Evolutionary conservation across 2,888 invertebrate species (phyloP), one percentile per base, ranked within the genome.

Genomic region (Drosophila fungiperda): DNA sequence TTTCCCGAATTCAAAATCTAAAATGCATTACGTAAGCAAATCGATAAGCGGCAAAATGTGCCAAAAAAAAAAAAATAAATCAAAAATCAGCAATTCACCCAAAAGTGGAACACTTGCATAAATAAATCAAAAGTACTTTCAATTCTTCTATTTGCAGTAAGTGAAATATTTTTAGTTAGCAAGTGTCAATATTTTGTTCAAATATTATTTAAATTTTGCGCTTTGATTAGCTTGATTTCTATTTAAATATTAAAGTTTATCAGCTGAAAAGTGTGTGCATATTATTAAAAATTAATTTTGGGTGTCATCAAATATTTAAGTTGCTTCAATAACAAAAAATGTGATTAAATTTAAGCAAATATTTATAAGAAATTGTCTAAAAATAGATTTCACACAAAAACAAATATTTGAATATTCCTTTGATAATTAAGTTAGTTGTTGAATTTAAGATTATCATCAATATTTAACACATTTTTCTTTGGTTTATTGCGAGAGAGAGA

Each of bases 11-110:
- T 0, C n/a, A 26, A 62, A 70, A 87, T 87, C 79, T 73, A 73
- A 83, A 83, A 83, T 89, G 87, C 75, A 89, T 83, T 74, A 72
- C 78, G 33, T 54, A 70, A 67, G 73, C 63, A 71, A 26, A 66
- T 79, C 67, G 55, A 66, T 73, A 36, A 60, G 59, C 48, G 65
- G 17, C 26, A 40, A 62, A 62, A 53, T 33, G 5, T 17, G 36
- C 42, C 52, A 33, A 33, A 50, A 42, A 26, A 2, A 67, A 55
- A 52, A 54, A 61, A 23, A 6, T 38, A 26, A 42, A n/a, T 54
- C 20, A 60, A 63, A 52, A 45, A 23, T 45, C 45, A 45, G 45
- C 45, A 45, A 45, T 45, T 45, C 45, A 45, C 1, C 45, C 7
- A 8, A 69, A 73, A 66, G 29, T 66, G 66, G 66, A 61, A n/a